A percentile compares a stretch with the other conserved stretches of the same genome.
These are phyloP conservation scores for Stigmatopora argus DNA, from an alignment of 2,113 vertebrate genomes.

Conservation along the genomic window DNA sequence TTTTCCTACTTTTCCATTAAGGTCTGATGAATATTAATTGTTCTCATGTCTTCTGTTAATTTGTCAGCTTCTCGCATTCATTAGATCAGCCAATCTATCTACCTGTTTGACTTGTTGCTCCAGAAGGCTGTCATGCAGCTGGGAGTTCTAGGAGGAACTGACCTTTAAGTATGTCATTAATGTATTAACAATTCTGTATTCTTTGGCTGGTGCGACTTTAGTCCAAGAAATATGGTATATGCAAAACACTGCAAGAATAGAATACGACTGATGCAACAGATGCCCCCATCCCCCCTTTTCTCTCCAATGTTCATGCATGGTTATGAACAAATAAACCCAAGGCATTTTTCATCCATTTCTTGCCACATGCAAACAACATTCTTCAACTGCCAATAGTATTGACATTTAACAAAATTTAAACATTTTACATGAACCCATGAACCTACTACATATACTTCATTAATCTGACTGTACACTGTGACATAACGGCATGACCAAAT, in stretches of 20 bases:
- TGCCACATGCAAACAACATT: background rate
- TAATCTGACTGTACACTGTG: slow-evolving; percentile 27
- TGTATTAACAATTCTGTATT: background rate
- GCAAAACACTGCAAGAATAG: background rate
- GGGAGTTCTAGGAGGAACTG: background rate
- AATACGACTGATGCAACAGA: background rate
- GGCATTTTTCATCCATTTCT: background rate
- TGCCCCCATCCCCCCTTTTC: no score
- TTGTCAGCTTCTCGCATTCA: slow-evolving; percentile 20
- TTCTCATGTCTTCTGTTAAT: slow-evolving; percentile 29
- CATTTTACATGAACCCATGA: background rate
- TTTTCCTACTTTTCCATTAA: slow-evolving; percentile 37
- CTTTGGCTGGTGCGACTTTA: no score
- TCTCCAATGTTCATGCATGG: background rate
- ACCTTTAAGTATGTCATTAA: background rate
- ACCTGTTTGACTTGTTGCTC: background rate
- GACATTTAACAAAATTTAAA: background rate
- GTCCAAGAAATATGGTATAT: no score
- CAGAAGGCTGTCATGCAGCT: background rate
- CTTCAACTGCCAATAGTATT: background rate
- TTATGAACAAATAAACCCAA: background rate
- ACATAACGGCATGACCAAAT: slow-evolving; percentile 32
- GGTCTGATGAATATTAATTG: slow-evolving; percentile 55
- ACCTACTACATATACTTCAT: slow-evolving; percentile 7
- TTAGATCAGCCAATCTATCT: slow-evolving; percentile 24